phyloP scores from a whole-genome alignment of 2,888 invertebrate species.

The Ecdyonurus torrentis region DNA sequence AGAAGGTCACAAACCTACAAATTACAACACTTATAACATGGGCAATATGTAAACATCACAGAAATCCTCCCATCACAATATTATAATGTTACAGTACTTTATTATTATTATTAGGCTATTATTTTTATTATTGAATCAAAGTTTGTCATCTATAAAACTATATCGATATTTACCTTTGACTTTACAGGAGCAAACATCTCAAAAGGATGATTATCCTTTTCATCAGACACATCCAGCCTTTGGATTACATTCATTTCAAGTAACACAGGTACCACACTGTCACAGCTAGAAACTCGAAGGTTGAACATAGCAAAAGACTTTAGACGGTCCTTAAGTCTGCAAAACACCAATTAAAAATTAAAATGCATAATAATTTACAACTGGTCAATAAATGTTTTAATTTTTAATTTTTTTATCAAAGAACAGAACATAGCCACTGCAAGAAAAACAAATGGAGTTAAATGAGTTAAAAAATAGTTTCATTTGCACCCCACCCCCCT shows the following conservation, averaged over 20 bases:
- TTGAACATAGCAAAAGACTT: conserved; percentile 41
- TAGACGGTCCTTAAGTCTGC: conserved; percentile 33
- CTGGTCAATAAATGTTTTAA: no score
- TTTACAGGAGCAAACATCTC: conserved; percentile 27
- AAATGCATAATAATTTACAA: no score
- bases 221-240: conserved; percentile 39
- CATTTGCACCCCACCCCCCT: no score
- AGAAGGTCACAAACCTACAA: conserved; percentile 25
- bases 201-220: conserved; percentile 29
- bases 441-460: no score
- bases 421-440: no score
- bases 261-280: conserved; percentile 29
- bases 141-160: background rate
- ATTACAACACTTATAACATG: conserved; percentile 9
- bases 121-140: background rate
- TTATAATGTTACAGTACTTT: background rate
- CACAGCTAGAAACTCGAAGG: conserved; percentile 27
- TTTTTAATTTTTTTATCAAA: no score
- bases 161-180: conserved; percentile 21
- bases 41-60: background rate
- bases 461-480: no score
- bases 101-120: background rate
- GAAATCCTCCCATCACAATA: background rate
- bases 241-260: conserved; percentile 32
- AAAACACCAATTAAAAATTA: background rate